These are phyloP conservation scores for Psilanteris sp. DNA, from an alignment of 1,140 invertebrate species.

Conservation along the genomic window DNA sequence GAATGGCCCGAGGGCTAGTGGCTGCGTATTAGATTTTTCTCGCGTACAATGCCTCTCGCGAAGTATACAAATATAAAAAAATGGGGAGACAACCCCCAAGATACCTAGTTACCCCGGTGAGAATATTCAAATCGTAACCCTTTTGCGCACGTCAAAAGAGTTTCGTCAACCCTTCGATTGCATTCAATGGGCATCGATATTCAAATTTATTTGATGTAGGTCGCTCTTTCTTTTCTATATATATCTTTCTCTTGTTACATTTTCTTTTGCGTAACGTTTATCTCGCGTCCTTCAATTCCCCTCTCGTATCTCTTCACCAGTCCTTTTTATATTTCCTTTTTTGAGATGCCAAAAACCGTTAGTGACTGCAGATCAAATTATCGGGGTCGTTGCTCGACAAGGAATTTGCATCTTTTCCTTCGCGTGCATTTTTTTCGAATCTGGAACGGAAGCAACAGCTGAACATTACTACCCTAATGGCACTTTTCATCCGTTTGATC, in stretches of 20 bases:
- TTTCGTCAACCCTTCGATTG: conserved; percentile 78
- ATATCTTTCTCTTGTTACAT: conserved; percentile 61
- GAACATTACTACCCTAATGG: conserved; percentile 62
- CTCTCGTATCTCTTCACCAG: conserved; percentile 23
- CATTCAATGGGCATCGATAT: conserved; percentile 81
- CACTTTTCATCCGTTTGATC: conserved; percentile 59
- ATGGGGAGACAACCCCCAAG: conserved; percentile 65
- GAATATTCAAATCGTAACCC: conserved; percentile 80
- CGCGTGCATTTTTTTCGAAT: conserved; percentile 68
- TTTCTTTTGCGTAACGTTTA: conserved; percentile 60
- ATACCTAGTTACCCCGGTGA: conserved; percentile 78
- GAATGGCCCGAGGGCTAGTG: conserved; percentile 76
- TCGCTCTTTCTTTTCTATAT: conserved; percentile 59
- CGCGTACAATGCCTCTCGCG: conserved; percentile 72
- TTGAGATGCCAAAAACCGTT: conserved; percentile 73
- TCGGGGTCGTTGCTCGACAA: conserved; percentile 67
- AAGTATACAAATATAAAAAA: conserved; percentile 79
- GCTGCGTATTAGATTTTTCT: conserved; percentile 77
- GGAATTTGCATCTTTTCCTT: conserved; percentile 77
- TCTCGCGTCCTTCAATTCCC: conserved; percentile 52
- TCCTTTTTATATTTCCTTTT: conserved; percentile 44
- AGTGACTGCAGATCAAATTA: conserved; percentile 67
- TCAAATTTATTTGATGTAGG: conserved; percentile 80
- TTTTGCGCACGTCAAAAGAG: conserved; percentile 75
- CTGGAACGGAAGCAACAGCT: conserved; percentile 78